phyloP scores from a whole-genome alignment of 2,113 vertebrate genomes.

The Hemichromis elongatus region DNA sequence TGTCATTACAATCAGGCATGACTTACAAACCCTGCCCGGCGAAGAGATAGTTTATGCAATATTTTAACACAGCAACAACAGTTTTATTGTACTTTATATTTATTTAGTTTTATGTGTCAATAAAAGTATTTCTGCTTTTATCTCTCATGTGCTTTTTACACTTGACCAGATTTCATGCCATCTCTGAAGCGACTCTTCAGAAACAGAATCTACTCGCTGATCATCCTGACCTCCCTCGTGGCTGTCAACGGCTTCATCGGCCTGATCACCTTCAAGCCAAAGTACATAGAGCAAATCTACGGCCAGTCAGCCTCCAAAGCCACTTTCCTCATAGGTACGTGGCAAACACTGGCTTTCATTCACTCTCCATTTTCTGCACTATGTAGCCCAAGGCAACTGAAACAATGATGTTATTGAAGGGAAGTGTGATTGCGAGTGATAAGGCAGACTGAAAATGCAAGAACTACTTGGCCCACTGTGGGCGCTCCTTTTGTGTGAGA shows the following conservation, averaged over 20 bases:
- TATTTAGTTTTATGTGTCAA: neutral
- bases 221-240: constrained; percentile 80
- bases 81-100: neutral
- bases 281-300: constrained; percentile 89
- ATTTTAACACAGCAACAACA: neutral
- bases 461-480: neutral
- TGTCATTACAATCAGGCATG: neutral
- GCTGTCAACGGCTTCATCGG: constrained; percentile 88
- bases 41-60: neutral
- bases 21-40: neutral
- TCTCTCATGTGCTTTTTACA: neutral
- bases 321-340: constrained; percentile 89
- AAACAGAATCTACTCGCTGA: constrained; percentile 80
- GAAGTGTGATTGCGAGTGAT: constrained; percentile 52
- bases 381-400: neutral
- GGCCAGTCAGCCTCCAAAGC: constrained; percentile 87
- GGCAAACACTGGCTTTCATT: neutral
- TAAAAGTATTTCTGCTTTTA: neutral
- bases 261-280: constrained; percentile 95
- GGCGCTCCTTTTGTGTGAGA: neutral
- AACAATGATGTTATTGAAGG: constrained; percentile 61
- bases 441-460: neutral
- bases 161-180: constrained; percentile 82
- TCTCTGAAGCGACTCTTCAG: constrained; percentile 83
- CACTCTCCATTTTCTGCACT: neutral